Evolutionary conservation across 2,888 invertebrate species (phyloP).

Genomic region (Athetis lepigone): DNA sequence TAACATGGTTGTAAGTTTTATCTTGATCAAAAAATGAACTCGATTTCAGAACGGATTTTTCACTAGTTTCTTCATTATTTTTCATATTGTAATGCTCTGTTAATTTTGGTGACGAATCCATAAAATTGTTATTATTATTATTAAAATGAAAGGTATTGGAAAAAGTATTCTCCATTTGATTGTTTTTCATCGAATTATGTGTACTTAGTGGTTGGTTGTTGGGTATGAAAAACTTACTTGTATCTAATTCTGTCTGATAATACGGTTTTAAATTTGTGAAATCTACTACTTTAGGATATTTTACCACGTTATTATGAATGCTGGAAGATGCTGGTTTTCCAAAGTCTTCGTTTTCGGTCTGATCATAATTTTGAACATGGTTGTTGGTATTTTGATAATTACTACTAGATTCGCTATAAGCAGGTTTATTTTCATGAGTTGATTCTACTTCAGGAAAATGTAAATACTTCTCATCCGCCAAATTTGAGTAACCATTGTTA

Average conservation of each 20-base stretch:
- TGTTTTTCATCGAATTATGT: constrained; percentile 65
- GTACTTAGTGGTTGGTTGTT: constrained; percentile 66
- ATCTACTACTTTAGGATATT: constrained; percentile 83
- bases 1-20: constrained; percentile 64
- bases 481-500: constrained; percentile 67
- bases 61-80: constrained; percentile 65
- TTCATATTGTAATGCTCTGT: constrained; percentile 67
- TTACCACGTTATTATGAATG: constrained; percentile 67
- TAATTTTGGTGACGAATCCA: constrained; percentile 61
- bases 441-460: constrained; percentile 67
- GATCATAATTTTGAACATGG: constrained; percentile 68
- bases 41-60: constrained; percentile 66
- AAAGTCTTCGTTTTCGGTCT: constrained; percentile 68
- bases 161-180: constrained; percentile 65
- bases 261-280: constrained; percentile 80
- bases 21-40: constrained; percentile 65
- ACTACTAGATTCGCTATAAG: constrained; percentile 67
- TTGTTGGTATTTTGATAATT: constrained; percentile 70
- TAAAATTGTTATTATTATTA: constrained; percentile 64
- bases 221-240: constrained; percentile 72
- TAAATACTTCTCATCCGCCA: constrained; percentile 71
- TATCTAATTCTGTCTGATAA: constrained; percentile 75
- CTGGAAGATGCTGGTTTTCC: constrained; percentile 66
- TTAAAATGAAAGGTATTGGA: constrained; percentile 64
- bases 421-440: constrained; percentile 70